Evolutionary conservation across 2,113 vertebrate species (phyloP).

Genomic region (Phrynocephalus versicolor): DNA sequence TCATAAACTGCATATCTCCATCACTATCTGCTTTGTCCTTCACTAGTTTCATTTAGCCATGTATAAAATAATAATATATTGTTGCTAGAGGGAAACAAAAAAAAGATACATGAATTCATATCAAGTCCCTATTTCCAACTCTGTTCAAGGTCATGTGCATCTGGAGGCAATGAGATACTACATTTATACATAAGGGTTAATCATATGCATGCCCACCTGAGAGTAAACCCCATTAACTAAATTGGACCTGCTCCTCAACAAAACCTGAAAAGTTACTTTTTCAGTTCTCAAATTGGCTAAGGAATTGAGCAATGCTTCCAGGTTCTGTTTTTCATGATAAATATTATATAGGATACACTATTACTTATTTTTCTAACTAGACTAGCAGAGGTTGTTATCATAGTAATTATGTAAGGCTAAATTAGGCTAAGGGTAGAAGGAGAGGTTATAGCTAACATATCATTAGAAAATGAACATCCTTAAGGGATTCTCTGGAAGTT

Average conservation of each 20-base stretch:
- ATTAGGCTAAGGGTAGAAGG: too few relatives aligned
- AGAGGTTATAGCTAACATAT: too few relatives aligned
- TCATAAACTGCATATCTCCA: slow-evolving; percentile 58
- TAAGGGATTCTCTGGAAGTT: too few relatives aligned
- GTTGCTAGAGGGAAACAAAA: slow-evolving; percentile 58
- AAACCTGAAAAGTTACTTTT: too few relatives aligned
- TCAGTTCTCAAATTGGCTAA: too few relatives aligned
- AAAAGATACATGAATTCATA: slow-evolving; percentile 8
- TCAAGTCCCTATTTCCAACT: slow-evolving; percentile 9
- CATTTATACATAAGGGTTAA: background rate
- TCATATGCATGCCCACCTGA: background rate
- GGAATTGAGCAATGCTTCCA: too few relatives aligned
- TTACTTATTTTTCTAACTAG: background rate
- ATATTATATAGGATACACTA: background rate
- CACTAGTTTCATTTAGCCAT: slow-evolving; percentile 31
- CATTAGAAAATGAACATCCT: too few relatives aligned
- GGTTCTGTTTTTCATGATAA: background rate
- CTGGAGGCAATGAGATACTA: background rate
- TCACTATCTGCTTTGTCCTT: background rate
- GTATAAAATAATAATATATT: slow-evolving; percentile 45
- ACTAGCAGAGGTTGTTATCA: background rate
- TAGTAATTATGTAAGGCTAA: too few relatives aligned
- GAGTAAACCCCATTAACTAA: background rate
- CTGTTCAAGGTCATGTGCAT: background rate
- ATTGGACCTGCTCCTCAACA: background rate